Evolutionary conservation across 2,113 vertebrate species (phyloP).

Genomic region (Peromyscus californicus): DNA sequence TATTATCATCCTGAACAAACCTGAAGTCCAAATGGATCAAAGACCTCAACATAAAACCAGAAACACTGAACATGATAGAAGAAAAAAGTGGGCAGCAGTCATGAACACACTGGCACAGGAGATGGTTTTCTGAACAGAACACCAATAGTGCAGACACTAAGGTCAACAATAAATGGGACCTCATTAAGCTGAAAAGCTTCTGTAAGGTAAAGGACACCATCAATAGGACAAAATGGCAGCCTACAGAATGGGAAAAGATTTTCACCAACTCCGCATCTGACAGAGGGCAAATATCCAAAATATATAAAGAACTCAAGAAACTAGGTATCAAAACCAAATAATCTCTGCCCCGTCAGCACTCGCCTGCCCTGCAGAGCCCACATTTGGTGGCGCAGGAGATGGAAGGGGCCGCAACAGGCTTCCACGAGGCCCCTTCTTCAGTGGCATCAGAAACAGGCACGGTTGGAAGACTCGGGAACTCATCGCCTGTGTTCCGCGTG

Average conservation of each 20-base stretch:
- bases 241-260: background rate
- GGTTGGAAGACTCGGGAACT: constrained; percentile 54
- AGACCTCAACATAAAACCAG: background rate
- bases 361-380: constrained; percentile 17
- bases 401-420: constrained; percentile 54
- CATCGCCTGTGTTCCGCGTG: constrained; percentile 50
- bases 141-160: background rate
- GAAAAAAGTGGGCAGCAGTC: background rate
- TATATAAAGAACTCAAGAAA: background rate
- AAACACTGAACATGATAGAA: background rate
- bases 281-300: background rate
- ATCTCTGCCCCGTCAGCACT: background rate
- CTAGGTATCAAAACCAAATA: background rate
- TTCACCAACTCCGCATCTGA: background rate
- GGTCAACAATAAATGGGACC: background rate
- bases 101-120: background rate
- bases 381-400: constrained; percentile 52
- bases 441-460: constrained; percentile 75
- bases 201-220: background rate
- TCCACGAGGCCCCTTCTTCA: constrained; percentile 79
- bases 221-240: background rate
- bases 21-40: background rate
- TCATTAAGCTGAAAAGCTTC: background rate
- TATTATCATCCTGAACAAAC: background rate
- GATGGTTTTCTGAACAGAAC: background rate